Conservation (phyloP, 2,113 vertebrate species). For the Platanista minor region DNA sequence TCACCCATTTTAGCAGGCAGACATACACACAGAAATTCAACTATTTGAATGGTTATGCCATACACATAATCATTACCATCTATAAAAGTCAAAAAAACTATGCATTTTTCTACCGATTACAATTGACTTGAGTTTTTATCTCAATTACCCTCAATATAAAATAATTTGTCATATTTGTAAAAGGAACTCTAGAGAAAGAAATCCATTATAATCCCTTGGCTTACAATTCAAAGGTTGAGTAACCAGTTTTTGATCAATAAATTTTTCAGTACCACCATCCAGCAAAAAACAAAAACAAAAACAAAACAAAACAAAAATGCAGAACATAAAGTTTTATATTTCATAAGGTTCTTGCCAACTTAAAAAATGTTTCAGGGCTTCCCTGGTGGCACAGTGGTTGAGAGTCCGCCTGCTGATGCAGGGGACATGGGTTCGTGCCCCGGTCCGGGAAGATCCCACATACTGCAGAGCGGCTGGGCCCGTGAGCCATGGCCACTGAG, state of each 20-base stretch:
- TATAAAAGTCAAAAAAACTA: constrained; percentile 15
- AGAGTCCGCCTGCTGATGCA: too few relatives aligned
- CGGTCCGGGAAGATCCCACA: too few relatives aligned
- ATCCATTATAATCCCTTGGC: background rate
- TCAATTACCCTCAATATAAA: background rate
- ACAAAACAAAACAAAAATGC: too few relatives aligned
- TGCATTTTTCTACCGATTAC: background rate
- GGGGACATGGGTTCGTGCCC: too few relatives aligned
- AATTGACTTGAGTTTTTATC: background rate
- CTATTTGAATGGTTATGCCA: background rate
- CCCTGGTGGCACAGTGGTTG: too few relatives aligned
- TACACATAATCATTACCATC: background rate
- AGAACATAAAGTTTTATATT: background rate
- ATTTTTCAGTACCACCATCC: background rate
- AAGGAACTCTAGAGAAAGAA: background rate
- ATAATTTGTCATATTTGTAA: background rate
- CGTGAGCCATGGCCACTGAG: too few relatives aligned
- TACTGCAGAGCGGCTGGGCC: too few relatives aligned
- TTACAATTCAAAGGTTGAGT: background rate
- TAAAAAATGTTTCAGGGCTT: background rate
- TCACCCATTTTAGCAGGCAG: background rate
- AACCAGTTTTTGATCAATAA: background rate
- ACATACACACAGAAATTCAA: background rate
- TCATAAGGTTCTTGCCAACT: background rate
- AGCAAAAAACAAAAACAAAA: background rate